Evolutionary conservation across 2,113 vertebrate genomes (phyloP).

Genomic region (Hucho hucho): DNA sequence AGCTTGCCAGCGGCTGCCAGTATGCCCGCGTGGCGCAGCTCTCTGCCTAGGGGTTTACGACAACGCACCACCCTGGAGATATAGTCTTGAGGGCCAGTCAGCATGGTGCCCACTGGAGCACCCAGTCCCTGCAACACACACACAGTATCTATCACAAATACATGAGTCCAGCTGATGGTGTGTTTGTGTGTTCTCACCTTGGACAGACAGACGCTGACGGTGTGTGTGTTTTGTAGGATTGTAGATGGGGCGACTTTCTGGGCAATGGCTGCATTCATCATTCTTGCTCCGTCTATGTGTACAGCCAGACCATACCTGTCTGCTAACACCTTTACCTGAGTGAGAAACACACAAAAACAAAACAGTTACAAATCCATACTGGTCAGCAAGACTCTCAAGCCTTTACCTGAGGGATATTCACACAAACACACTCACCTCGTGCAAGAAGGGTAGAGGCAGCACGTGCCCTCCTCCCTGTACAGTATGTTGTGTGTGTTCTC

Average conservation of each 20-base stretch:
- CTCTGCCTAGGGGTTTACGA: constrained; percentile 81
- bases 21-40: constrained; percentile 79
- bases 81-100: constrained; percentile 74
- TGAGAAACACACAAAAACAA: constrained; percentile 8
- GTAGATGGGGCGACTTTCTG: constrained; percentile 62
- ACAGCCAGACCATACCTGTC: constrained; percentile 68
- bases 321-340: constrained; percentile 74
- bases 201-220: constrained; percentile 84
- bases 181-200: constrained; percentile 71
- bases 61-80: constrained; percentile 66
- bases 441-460: constrained; percentile 76
- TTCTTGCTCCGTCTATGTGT: constrained; percentile 83
- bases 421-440: constrained; percentile 65
- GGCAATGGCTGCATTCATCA: constrained; percentile 81
- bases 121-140: constrained; percentile 77
- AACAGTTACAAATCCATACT: not conserved
- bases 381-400: no score
- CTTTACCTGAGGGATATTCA: not conserved
- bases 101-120: constrained; percentile 72
- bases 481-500: constrained; percentile 83
- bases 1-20: constrained; percentile 79
- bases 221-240: constrained; percentile 81
- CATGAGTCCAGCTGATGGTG: not conserved
- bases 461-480: constrained; percentile 65
- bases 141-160: no score